Percentiles rank a stretch among this genome's conserved stretches.
phyloP scores from a whole-genome alignment of 1,140 invertebrate species.

The Drosophila kikkawai region DNA sequence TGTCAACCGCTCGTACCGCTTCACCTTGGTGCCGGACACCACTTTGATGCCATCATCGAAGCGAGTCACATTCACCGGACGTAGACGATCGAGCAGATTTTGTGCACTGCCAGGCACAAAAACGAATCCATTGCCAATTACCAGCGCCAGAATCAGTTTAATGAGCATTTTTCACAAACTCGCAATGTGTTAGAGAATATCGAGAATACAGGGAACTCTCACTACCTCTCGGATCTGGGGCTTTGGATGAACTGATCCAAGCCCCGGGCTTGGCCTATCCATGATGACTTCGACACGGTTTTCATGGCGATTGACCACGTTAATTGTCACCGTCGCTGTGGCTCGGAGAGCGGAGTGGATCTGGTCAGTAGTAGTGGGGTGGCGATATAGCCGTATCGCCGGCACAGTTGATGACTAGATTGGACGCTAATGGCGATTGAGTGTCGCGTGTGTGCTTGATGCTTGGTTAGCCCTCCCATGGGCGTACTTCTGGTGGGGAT shows the following conservation, averaged over 20 bases:
- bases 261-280: conserved; percentile 27
- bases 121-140: conserved; percentile 50
- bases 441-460: conserved; percentile 75
- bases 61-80: conserved; percentile 55
- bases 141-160: conserved; percentile 41
- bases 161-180: conserved; percentile 38
- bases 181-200: not conserved
- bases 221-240: conserved; percentile 39
- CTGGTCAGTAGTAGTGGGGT: conserved; percentile 44
- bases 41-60: conserved; percentile 74
- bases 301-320: conserved; percentile 77
- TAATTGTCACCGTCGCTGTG: conserved; percentile 60
- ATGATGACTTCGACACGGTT: conserved; percentile 83
- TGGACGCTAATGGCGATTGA: conserved; percentile 66
- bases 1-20: conserved; percentile 73
- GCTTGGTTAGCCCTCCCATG: conserved; percentile 63
- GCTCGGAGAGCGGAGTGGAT: conserved; percentile 13
- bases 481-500: conserved; percentile 46
- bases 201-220: not conserved
- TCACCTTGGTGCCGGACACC: conserved; percentile 82
- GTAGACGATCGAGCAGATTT: conserved; percentile 69
- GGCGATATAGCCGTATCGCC: conserved; percentile 35
- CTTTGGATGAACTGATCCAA: conserved; percentile 52
- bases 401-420: conserved; percentile 59
- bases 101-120: conserved; percentile 70